phyloP scores from a whole-genome alignment of 2,113 vertebrate genomes.

The Manacus vitellinus region DNA sequence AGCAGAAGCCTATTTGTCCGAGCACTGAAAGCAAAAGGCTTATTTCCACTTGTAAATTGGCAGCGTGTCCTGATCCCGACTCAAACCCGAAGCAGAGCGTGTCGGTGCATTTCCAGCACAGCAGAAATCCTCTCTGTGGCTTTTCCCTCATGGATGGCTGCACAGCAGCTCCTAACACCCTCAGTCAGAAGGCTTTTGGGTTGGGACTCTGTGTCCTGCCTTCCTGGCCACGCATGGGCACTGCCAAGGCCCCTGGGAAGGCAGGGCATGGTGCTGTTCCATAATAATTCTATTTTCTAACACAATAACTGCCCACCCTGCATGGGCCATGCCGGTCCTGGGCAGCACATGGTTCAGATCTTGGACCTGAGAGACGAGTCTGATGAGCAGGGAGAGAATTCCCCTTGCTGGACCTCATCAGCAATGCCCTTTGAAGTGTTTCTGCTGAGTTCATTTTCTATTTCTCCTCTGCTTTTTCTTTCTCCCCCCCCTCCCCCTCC shows the following conservation, averaged over 20 bases:
- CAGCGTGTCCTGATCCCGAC: background rate
- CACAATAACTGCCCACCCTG: background rate
- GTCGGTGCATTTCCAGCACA: background rate
- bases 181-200: background rate
- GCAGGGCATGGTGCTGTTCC: background rate
- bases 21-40: background rate
- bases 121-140: constrained; percentile 4
- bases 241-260: background rate
- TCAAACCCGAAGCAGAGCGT: background rate
- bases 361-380: background rate
- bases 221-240: background rate
- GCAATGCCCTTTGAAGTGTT: background rate
- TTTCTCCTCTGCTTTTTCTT: background rate
- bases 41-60: background rate
- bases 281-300: background rate
- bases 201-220: background rate
- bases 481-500: background rate
- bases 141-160: background rate
- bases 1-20: background rate
- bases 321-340: background rate
- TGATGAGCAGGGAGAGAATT: background rate
- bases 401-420: background rate
- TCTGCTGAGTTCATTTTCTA: background rate
- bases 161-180: background rate
- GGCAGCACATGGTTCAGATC: background rate